These are phyloP conservation scores for Camelus bactrianus DNA, from an alignment of 2,113 vertebrate genomes.

Conservation along the genomic window DNA sequence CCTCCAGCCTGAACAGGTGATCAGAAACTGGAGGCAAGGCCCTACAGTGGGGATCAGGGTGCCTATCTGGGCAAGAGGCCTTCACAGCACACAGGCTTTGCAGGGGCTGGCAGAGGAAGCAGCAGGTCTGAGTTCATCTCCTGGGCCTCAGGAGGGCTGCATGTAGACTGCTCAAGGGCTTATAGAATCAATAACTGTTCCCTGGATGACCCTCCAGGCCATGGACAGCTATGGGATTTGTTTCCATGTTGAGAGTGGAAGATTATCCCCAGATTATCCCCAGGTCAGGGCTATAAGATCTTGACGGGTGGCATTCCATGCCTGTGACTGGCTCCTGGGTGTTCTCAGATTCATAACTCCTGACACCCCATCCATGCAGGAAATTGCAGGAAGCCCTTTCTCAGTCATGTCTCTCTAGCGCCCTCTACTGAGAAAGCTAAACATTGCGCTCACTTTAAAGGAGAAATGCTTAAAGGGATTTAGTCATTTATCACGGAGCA, in stretches of 20 bases:
- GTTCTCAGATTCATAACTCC: neutral
- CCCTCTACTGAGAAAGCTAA: slow-evolving; percentile 27
- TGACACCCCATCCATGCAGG: neutral
- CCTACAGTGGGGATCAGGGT: neutral
- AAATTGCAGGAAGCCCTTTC: neutral
- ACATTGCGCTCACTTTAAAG: neutral
- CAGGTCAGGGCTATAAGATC: neutral
- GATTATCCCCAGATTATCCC: neutral
- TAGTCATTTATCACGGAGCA: neutral
- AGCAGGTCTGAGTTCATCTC: neutral
- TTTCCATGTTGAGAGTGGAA: neutral
- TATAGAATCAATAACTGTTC: neutral
- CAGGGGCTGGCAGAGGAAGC: neutral
- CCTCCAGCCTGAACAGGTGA: neutral
- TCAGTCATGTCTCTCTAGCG: neutral
- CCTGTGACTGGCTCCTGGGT: neutral
- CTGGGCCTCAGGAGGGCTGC: neutral
- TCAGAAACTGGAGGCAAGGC: neutral
- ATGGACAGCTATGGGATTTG: neutral
- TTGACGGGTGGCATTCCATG: neutral
- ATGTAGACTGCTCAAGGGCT: neutral
- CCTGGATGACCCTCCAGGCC: neutral
- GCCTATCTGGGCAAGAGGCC: neutral
- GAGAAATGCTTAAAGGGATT: neutral
- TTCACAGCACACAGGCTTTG: neutral